Percentiles rank a stretch among this genome's conserved stretches.
Conservation (phyloP, 2,888 invertebrate species). For the Dolichopus griseipennis region DNA sequence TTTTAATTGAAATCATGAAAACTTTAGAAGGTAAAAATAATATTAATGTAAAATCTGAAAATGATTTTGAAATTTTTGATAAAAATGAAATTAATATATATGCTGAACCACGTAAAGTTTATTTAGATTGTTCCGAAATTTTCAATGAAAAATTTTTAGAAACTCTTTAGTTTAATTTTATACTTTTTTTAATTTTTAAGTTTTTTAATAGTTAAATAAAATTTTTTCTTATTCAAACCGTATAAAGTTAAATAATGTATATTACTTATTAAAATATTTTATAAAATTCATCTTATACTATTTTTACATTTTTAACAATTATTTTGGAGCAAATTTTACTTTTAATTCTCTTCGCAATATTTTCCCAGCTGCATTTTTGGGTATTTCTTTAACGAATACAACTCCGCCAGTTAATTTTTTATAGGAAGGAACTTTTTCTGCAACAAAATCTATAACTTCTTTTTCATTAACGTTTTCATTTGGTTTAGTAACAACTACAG, state of each 20-base stretch:
- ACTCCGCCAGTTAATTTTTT: constrained; percentile 64
- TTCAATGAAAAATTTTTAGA: neutral
- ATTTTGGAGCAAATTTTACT: constrained; percentile 30
- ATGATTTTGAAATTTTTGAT: constrained; percentile 33
- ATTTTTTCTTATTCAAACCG: neutral
- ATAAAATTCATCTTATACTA: neutral
- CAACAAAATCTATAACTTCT: constrained; percentile 55
- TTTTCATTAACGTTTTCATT: constrained; percentile 43
- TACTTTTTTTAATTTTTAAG: neutral
- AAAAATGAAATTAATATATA: constrained; percentile 36
- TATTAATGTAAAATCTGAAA: neutral
- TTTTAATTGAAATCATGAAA: neutral
- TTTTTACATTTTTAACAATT: neutral
- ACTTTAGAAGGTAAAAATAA: neutral
- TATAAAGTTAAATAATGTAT: neutral
- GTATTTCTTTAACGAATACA: constrained; percentile 57
- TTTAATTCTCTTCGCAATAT: constrained; percentile 57
- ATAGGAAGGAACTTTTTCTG: constrained; percentile 61
- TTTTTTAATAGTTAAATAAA: neutral
- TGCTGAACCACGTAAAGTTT: constrained; percentile 32
- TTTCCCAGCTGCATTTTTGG: constrained; percentile 70
- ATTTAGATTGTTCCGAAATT: constrained; percentile 23
- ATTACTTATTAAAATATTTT: neutral
- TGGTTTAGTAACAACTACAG: constrained; percentile 56
- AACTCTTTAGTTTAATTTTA: neutral